A percentile compares a stretch with the other conserved stretches of the same genome.
These are phyloP conservation scores for Enteromius thamalakanensis DNA, from an alignment of 2,797 vertebrate species.

Conservation along the genomic window DNA sequence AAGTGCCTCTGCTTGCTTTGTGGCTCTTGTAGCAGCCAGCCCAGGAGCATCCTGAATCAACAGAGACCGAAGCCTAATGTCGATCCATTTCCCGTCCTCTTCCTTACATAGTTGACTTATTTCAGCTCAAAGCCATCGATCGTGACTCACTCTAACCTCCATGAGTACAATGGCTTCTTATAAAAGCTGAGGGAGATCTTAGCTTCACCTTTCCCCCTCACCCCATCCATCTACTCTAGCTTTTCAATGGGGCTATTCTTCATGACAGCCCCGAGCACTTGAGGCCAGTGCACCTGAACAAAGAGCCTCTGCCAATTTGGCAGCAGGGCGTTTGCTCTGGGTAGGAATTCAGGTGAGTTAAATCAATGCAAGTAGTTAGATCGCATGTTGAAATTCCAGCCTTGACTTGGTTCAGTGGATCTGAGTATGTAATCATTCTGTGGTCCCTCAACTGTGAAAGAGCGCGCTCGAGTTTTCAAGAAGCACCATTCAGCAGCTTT, in stretches of 20 bases:
- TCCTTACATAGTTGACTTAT: conserved; percentile 20
- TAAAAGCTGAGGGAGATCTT: conserved; percentile 69
- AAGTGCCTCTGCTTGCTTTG: conserved; percentile 64
- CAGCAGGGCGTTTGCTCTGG: conserved; percentile 8
- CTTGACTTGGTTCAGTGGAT: conserved; percentile 27
- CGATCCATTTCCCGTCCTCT: conserved; percentile 8
- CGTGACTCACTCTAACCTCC: conserved; percentile 55
- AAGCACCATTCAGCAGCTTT: background rate
- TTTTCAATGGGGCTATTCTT: conserved; percentile 76
- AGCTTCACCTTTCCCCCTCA: conserved; percentile 46
- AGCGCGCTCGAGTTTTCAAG: background rate
- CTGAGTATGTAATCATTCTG: conserved; percentile 1
- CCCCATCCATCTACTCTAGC: conserved; percentile 52
- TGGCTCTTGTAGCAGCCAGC: background rate
- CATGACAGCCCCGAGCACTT: conserved; percentile 40
- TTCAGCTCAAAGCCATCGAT: conserved; percentile 42
- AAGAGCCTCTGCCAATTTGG: conserved; percentile 11
- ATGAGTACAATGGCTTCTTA: conserved; percentile 73
- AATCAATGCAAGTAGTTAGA: background rate
- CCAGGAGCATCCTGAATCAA: conserved; percentile 6
- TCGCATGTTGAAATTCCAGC: conserved; percentile 46
- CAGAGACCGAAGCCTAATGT: conserved; percentile 6
- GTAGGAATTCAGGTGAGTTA: conserved; percentile 35
- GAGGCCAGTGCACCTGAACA: conserved; percentile 55
- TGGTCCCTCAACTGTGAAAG: conserved; percentile 8